These are phyloP conservation scores for Gortyna flavago DNA, from an alignment of 2,888 invertebrate species.

Conservation along the genomic window DNA sequence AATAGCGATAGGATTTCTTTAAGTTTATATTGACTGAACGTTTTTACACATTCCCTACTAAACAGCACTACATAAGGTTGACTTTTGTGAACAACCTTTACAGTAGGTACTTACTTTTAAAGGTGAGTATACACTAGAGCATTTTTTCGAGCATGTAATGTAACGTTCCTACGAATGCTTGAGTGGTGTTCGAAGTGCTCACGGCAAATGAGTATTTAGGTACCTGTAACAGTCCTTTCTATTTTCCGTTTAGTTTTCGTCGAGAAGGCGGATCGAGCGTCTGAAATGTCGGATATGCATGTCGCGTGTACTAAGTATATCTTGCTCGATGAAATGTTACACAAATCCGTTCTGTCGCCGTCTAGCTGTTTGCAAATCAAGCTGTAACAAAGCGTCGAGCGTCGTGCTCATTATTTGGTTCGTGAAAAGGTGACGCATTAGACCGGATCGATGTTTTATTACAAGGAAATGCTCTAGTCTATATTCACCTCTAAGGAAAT, in stretches of 20 bases:
- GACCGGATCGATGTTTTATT: not conserved
- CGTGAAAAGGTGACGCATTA: not conserved
- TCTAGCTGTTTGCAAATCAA: not conserved
- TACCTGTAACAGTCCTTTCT: not conserved
- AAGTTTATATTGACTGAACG: no score
- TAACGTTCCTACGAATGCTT: not conserved
- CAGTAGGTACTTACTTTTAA: not conserved
- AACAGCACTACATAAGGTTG: no score
- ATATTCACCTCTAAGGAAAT: not conserved
- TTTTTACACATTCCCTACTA: no score
- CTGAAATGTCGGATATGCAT: not conserved
- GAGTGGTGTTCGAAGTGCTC: not conserved
- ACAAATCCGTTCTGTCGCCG: not conserved
- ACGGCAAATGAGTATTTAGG: no score
- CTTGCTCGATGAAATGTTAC: not conserved
- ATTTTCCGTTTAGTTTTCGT: not conserved
- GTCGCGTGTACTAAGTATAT: not conserved
- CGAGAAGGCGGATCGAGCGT: no score
- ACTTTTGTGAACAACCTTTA: no score
- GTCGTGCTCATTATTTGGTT: not conserved
- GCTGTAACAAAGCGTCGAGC: not conserved
- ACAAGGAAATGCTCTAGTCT: not conserved
- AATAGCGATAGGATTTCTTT: no score
- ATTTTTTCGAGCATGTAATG: not conserved
- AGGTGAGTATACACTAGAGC: not conserved